Base-by-base conservation (phyloP, 2,797 vertebrate genomes). In the Gephyroberyx darwinii region DNA sequence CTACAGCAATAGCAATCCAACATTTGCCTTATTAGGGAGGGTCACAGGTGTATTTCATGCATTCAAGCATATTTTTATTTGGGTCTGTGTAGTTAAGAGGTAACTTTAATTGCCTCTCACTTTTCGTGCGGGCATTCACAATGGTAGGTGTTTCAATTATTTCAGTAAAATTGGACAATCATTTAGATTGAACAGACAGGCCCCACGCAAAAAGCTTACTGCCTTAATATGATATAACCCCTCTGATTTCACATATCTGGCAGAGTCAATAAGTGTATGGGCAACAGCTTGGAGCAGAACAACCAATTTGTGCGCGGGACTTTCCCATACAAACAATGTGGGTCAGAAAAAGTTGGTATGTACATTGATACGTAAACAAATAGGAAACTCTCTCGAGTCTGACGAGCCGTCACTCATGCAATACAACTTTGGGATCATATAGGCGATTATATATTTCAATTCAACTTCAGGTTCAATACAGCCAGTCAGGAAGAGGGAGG, bases 121-220 rank as follows among this genome's bases (percentile, higher is more conserved):
- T 56, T 22, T 66, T 52, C 37, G 20, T 71, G 35, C 8, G 26
- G 26, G 39, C 37, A 70, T 69, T 70, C 72, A 19, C 69, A 65
- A 57, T 64, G 69, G 20, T 66, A 8, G 63, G 13, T 13, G 13
- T 76, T 73, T 63, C 50, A 71, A 35, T 77, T 63, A 65, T 72
- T 77, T 55, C 9, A 41, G 14, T 45, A 65, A 80, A 80, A 66
- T 39, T 52, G 57, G 51, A 37, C 43, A 41, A 62, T 16, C 47
- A 14, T 75, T 64, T 62, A 31, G 35, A 76, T 70, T 68, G 61
- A 54, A 65, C 5, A 43, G 41, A 58, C 6, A 51, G 16, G 39
- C 51, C 31, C 47, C 20, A 51, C 13, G 62, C 26, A 64, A 56
- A 65, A 60, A 17, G 16, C 30, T 64, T 61, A 59, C 31, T 69